Evolutionary conservation across 2,888 invertebrate genomes (phyloP).

Genomic region (Drosophila suboccidentalis): DNA sequence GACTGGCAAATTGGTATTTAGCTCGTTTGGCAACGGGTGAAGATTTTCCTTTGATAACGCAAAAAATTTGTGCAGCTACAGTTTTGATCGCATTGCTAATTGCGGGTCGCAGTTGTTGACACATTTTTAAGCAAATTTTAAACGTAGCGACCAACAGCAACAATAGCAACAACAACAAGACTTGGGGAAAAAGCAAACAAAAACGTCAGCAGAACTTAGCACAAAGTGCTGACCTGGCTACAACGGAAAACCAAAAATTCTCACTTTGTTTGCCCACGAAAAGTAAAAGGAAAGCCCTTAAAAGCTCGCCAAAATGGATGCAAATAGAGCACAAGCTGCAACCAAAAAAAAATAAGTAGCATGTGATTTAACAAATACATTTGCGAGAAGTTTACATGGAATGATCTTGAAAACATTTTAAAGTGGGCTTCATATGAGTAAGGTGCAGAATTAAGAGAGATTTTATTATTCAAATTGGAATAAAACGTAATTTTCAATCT

Average conservation of each 20-base stretch:
- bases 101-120: conserved; percentile 64
- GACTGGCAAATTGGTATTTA: conserved; percentile 37
- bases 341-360: conserved; percentile 10
- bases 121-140: conserved; percentile 45
- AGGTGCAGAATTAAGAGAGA: too few species aligned
- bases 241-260: conserved; percentile 43
- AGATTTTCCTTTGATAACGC: conserved; percentile 44
- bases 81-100: conserved; percentile 58
- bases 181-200: conserved; percentile 23
- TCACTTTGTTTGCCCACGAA: conserved; percentile 42
- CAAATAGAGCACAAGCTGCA: conserved; percentile 7
- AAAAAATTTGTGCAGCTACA: conserved; percentile 17
- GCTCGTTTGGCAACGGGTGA: conserved; percentile 14
- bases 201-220: conserved; percentile 45
- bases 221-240: conserved; percentile 53
- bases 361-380: not conserved
- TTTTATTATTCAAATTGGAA: too few species aligned
- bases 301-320: conserved; percentile 17
- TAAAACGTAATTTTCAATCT: too few species aligned
- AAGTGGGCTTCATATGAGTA: too few species aligned
- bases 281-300: conserved; percentile 37
- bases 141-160: conserved; percentile 18
- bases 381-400: not conserved
- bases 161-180: conserved; percentile 7
- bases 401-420: not conserved